phyloP scores from a whole-genome alignment of 2,888 invertebrate genomes.

The Noctua janthina region DNA sequence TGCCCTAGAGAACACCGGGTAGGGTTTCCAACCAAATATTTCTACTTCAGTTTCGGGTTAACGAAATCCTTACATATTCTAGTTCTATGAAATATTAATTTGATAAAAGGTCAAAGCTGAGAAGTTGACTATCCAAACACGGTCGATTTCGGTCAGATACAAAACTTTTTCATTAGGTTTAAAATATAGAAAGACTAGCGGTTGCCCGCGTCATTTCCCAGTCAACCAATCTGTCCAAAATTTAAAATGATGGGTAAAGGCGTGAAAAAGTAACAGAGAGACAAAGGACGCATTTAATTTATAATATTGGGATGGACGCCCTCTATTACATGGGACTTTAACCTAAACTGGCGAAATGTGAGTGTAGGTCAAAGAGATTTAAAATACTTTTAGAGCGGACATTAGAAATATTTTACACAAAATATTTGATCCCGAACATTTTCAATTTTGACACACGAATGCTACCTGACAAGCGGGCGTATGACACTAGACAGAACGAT shows the following conservation, averaged over 20 bases:
- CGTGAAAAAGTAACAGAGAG: too few relatives aligned
- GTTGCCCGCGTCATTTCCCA: too few relatives aligned
- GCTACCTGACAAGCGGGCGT: too few relatives aligned
- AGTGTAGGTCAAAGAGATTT: not conserved
- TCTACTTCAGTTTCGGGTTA: not conserved
- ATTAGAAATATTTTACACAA: too few relatives aligned
- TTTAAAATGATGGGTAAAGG: too few relatives aligned
- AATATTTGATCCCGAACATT: too few relatives aligned
- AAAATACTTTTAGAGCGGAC: too few relatives aligned
- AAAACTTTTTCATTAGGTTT: not conserved
- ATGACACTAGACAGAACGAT: too few relatives aligned
- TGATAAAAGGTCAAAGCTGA: not conserved
- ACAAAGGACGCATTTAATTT: not conserved
- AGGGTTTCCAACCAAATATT: constrained; percentile 2
- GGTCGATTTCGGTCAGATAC: not conserved
- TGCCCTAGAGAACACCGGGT: constrained; percentile 12
- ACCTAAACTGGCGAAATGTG: not conserved
- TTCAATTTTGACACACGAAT: too few relatives aligned
- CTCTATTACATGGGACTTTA: not conserved
- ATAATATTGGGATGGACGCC: not conserved
- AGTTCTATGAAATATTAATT: constrained; percentile 30
- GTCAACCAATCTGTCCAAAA: too few relatives aligned
- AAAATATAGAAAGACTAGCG: not conserved
- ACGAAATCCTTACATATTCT: constrained; percentile 18
- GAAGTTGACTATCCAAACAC: constrained; percentile 18